Evolutionary conservation across 64 coral and sea anemone species (phyloP).

Genomic region (Stichodactyla helianthus): DNA sequence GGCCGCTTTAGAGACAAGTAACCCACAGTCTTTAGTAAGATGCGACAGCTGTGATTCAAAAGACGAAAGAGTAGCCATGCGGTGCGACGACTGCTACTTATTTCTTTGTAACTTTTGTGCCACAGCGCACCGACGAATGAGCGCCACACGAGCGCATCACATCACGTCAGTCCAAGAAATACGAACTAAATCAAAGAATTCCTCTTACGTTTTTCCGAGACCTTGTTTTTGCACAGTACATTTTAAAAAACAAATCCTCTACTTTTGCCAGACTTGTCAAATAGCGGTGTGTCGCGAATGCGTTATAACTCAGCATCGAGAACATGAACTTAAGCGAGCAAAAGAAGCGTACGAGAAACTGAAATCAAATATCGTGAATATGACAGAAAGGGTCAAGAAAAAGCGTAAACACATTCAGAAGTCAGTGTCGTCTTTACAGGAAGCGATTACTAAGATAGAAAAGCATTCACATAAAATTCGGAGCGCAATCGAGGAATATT

Average conservation of each 20-base stretch:
- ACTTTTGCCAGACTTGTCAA: constrained; percentile 53
- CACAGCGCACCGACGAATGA: constrained; percentile 60
- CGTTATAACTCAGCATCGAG: constrained; percentile 4
- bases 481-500: constrained; percentile 51
- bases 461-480: constrained; percentile 28
- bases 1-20: constrained; percentile 30
- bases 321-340: constrained; percentile 18
- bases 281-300: constrained; percentile 42
- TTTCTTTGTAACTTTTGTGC: constrained; percentile 69
- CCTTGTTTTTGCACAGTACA: constrained; percentile 50
- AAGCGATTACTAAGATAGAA: constrained; percentile 41
- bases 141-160: constrained; percentile 47
- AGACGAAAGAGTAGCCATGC: constrained; percentile 44
- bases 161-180: constrained; percentile 56
- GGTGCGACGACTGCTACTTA: constrained; percentile 46
- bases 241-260: constrained; percentile 31
- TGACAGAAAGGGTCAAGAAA: constrained; percentile 44
- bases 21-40: constrained; percentile 3
- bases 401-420: constrained; percentile 24
- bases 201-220: neutral
- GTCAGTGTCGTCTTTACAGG: neutral
- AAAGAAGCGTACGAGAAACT: constrained; percentile 20
- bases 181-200: neutral
- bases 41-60: constrained; percentile 62
- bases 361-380: constrained; percentile 38